Conservation (phyloP, 2,888 invertebrate genomes). For the Macrophya annulata region DNA sequence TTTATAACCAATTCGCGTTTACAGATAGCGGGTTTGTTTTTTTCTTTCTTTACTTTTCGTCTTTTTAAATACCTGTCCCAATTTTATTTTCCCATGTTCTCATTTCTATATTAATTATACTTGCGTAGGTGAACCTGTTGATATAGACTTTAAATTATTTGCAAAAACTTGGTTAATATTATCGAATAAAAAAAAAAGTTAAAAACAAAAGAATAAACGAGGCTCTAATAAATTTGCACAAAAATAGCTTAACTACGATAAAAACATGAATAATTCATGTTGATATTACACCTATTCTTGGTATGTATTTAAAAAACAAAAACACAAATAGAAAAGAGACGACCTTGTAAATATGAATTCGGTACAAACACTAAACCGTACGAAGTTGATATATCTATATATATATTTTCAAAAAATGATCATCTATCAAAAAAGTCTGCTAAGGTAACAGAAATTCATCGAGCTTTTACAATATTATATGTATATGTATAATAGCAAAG, state of each 20-base stretch:
- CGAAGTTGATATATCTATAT: not conserved
- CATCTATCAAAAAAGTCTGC: not conserved
- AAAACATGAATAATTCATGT: not conserved
- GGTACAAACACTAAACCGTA: not conserved
- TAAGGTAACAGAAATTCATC: constrained; percentile 27
- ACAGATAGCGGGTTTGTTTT: not conserved
- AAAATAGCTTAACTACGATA: not conserved
- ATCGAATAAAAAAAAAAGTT: not conserved
- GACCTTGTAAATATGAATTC: constrained; percentile 19
- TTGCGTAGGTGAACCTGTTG: not conserved
- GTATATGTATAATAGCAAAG: too few species aligned
- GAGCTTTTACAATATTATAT: not conserved
- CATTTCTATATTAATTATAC: not conserved
- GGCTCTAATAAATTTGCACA: not conserved
- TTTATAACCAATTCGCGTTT: not conserved
- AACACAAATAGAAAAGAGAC: not conserved
- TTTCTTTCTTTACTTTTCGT: not conserved
- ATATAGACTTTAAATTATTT: not conserved
- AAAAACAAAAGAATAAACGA: not conserved
- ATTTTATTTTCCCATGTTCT: not conserved
- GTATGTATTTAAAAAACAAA: not conserved
- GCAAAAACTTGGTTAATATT: not conserved
- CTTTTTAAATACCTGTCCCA: not conserved
- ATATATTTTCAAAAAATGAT: not conserved
- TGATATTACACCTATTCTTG: not conserved